These are phyloP conservation scores for Danaus chrysippus DNA, from an alignment of 2,888 invertebrate genomes.

Conservation along the genomic window DNA sequence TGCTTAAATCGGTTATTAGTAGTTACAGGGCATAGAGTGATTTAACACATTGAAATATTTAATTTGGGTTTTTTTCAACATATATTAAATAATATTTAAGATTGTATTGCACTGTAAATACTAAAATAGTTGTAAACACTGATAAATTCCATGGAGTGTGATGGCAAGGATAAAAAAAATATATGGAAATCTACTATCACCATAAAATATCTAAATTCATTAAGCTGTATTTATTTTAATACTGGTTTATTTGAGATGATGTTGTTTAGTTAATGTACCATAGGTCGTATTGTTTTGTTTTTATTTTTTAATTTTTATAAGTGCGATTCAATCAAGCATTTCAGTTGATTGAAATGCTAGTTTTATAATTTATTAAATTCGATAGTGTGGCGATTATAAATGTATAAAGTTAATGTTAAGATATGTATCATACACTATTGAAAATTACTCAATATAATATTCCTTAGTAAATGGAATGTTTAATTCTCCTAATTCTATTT, in stretches of 20 bases:
- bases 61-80: no score
- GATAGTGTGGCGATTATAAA: conserved; percentile 27
- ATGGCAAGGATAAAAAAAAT: no score
- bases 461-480: conserved; percentile 27
- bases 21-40: no score
- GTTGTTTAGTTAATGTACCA: conserved; percentile 6
- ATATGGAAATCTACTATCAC: no score
- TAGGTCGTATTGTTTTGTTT: conserved; percentile 1
- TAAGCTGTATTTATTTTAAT: background rate
- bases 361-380: conserved; percentile 17
- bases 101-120: no score
- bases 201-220: no score
- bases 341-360: conserved; percentile 4
- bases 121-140: no score
- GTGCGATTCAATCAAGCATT: conserved; percentile 7
- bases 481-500: conserved; percentile 7
- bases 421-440: conserved; percentile 36
- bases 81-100: no score
- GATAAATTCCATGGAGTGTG: no score
- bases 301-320: conserved; percentile 13
- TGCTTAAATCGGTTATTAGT: no score
- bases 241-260: conserved; percentile 8
- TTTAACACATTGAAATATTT: no score
- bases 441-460: conserved; percentile 37
- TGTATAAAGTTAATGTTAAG: conserved; percentile 36